These are phyloP conservation scores for Patella pellucida DNA, from an alignment of 2,888 invertebrate genomes.

Conservation along the genomic window DNA sequence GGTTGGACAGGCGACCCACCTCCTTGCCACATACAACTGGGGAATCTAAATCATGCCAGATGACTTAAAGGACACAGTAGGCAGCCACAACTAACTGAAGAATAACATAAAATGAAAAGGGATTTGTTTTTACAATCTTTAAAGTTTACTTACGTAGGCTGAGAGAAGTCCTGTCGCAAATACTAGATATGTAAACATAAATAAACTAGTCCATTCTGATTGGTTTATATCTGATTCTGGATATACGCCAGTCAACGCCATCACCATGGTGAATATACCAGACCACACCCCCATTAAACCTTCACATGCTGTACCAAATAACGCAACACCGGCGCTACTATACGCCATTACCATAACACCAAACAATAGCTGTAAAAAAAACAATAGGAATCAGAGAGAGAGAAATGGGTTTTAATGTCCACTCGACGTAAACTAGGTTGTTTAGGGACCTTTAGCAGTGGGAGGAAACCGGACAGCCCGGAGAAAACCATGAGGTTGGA, in stretches of 20 bases:
- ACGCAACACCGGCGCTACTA: constrained; percentile 56
- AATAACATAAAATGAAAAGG: too few species aligned
- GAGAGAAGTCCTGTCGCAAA: constrained; percentile 59
- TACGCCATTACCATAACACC: constrained; percentile 56
- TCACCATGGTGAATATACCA: constrained; percentile 54
- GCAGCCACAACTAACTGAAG: too few species aligned
- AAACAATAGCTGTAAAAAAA: constrained; percentile 53
- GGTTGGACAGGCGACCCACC: too few species aligned
- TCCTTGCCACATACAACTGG: too few species aligned
- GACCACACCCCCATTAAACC: constrained; percentile 56
- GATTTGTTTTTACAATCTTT: too few species aligned
- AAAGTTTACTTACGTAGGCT: constrained; percentile 61
- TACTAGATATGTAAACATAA: constrained; percentile 54
- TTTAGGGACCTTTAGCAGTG: too few species aligned
- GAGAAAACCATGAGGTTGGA: too few species aligned
- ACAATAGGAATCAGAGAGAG: neutral
- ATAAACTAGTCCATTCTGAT: constrained; percentile 42
- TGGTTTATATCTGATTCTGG: constrained; percentile 36
- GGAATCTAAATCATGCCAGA: too few species aligned
- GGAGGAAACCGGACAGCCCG: too few species aligned
- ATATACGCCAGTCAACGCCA: constrained; percentile 50
- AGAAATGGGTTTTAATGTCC: too few species aligned
- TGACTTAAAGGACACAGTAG: too few species aligned
- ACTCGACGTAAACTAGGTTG: too few species aligned
- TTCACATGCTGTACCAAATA: constrained; percentile 56